Evolutionary conservation across 1,140 invertebrate species (phyloP).

Genomic region (Pogonus chalceus): DNA sequence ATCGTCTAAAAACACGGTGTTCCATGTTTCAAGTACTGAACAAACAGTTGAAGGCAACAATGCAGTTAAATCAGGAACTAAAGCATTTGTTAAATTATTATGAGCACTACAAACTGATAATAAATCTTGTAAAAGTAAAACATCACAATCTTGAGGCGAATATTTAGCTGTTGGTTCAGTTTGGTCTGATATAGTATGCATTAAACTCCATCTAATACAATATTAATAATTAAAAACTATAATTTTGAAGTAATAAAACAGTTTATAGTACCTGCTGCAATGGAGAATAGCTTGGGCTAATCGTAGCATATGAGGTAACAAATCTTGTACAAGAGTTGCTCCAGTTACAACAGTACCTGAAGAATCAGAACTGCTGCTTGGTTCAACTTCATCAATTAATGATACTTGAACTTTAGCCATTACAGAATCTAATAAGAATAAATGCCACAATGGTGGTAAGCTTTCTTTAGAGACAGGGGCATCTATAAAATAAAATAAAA

Average conservation of each 20-base stretch:
- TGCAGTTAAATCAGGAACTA: conserved; percentile 44
- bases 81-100: conserved; percentile 35
- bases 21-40: conserved; percentile 56
- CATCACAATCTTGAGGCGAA: conserved; percentile 40
- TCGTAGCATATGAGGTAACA: conserved; percentile 50
- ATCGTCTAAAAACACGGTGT: conserved; percentile 35
- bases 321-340: conserved; percentile 39
- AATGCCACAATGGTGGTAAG: conserved; percentile 53
- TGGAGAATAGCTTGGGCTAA: conserved; percentile 48
- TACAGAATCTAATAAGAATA: conserved; percentile 55
- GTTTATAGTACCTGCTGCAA: conserved; percentile 29
- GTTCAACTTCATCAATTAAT: conserved; percentile 39
- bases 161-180: conserved; percentile 38
- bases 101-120: conserved; percentile 48
- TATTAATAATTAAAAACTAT: no score
- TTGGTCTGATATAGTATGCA: conserved; percentile 38
- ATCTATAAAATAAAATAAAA: conserved; percentile 13
- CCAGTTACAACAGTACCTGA: conserved; percentile 22
- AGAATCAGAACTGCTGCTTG: conserved; percentile 19
- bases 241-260: no score
- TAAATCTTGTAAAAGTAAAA: conserved; percentile 40
- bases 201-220: conserved; percentile 26
- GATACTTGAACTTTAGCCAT: conserved; percentile 59
- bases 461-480: conserved; percentile 38
- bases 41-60: conserved; percentile 47